Conservation (phyloP, 30 jellyfish, hydroid and myxozoan species). For the Cassiopea xamachana region DNA sequence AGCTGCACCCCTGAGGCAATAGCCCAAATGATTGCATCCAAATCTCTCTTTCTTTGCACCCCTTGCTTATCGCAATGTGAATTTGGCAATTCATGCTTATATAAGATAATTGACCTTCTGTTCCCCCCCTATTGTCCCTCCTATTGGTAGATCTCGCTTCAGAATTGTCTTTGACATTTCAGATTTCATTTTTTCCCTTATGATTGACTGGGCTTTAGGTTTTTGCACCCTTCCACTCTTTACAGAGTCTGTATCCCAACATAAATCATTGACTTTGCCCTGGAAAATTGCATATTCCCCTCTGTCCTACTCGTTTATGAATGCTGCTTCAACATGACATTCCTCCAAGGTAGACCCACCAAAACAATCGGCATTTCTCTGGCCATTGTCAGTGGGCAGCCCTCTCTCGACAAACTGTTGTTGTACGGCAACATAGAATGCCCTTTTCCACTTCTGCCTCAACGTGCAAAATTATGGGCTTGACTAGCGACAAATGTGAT, state of each 20-base stretch:
- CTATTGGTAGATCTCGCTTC: constrained; percentile 14
- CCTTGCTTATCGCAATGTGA: constrained; percentile 1
- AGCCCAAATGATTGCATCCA: constrained; percentile 26
- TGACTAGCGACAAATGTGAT: constrained; percentile 7
- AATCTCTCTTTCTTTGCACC: constrained; percentile 30
- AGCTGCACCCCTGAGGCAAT: constrained; percentile 15
- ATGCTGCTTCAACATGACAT: not conserved
- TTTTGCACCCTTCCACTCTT: constrained; percentile 1
- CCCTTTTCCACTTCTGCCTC: constrained; percentile 1
- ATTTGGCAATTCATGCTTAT: constrained; percentile 18
- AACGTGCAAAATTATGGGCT: constrained; percentile 10
- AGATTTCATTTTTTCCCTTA: not conserved
- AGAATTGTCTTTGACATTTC: constrained; percentile 7
- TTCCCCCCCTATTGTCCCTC: constrained; percentile 6
- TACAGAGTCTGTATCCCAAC: constrained; percentile 7
- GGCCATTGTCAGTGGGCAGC: constrained; percentile 2
- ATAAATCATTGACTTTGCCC: not conserved
- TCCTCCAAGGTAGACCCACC: constrained; percentile 17
- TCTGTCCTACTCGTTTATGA: not conserved
- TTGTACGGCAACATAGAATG: constrained; percentile 2
- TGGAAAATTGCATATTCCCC: constrained; percentile 23
- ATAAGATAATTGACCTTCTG: constrained; percentile 2
- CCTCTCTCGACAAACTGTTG: constrained; percentile 20
- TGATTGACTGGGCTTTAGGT: constrained; percentile 9
- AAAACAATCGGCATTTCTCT: constrained; percentile 9